phyloP scores from a whole-genome alignment of 2,797 vertebrate genomes.

The Graptemys geographica region DNA sequence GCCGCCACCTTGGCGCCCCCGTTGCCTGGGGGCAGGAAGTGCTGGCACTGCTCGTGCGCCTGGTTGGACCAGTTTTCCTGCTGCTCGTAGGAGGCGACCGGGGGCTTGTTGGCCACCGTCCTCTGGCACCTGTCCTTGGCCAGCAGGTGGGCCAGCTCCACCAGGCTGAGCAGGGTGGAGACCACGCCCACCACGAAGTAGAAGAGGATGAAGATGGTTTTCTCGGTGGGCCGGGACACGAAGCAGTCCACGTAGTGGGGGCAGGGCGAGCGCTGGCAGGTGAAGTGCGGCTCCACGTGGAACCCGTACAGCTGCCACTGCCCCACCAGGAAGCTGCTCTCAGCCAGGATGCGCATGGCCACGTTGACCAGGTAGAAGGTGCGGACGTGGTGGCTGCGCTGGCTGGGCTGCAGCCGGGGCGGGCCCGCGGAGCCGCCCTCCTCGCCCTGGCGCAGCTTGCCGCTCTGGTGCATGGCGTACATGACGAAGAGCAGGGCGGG shows the following conservation, averaged over 20 bases:
- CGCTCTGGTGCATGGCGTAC: constrained; percentile 87
- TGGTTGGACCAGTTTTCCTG: constrained; percentile 68
- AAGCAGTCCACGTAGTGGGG: constrained; percentile 92
- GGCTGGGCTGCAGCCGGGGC: neutral
- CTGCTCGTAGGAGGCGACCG: neutral
- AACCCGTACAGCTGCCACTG: constrained; percentile 92
- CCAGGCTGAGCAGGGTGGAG: constrained; percentile 85
- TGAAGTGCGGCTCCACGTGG: constrained; percentile 86
- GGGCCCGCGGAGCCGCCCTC: neutral
- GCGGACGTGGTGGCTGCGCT: constrained; percentile 67
- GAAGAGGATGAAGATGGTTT: constrained; percentile 93
- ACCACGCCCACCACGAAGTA: constrained; percentile 90
- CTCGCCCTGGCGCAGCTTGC: constrained; percentile 73
- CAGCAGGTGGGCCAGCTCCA: constrained; percentile 84
- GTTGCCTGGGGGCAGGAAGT: constrained; percentile 28
- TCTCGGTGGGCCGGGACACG: constrained; percentile 93
- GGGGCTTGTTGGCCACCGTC: neutral
- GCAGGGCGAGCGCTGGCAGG: constrained; percentile 88
- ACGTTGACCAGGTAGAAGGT: constrained; percentile 89
- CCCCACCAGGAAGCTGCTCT: constrained; percentile 86
- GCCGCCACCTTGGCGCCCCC: neutral
- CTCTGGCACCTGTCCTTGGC: constrained; percentile 72
- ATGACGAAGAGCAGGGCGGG: constrained; percentile 90
- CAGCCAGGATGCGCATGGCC: constrained; percentile 85
- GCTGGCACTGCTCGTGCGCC: constrained; percentile 53